Base-by-base conservation (phyloP, 2,888 invertebrate genomes). In the Meganola albula region DNA sequence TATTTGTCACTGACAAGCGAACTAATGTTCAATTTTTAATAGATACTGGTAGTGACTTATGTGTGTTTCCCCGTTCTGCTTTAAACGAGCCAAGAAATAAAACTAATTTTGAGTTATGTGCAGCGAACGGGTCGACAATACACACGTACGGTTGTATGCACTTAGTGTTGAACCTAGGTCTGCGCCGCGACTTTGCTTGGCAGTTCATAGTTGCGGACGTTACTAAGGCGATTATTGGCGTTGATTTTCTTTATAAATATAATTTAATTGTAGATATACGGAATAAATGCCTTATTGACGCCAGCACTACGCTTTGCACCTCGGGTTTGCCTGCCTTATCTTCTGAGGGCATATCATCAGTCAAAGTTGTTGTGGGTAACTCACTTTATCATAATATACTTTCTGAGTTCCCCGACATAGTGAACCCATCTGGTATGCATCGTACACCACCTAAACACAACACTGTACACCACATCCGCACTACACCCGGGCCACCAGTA, bases 401-500 rank as follows among this genome's bases (percentile, higher is more conserved):
- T 7, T 5, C 26, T 2, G 33, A 46, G 18, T 51, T 20, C 12
- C 41, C 46, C 1, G 43, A 44, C 0, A 32, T 48, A 2, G 43
- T 43, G 0, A 34, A 39, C 0, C 47, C 21, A 13, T 13, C 2
- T 12, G 13, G 28, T 9, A 13, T 9, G 12, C 21, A n/a, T 44
- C 11, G 26, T 6, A 13, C n/a, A n/a, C n/a, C 8, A 6, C 1
- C 16, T 0, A 35, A 28, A 11, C 53, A 51, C 12, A 43, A 32
- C n/a, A 51, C 46, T 2, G 26, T 34, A 8, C 47, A 53, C 24
- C 21, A 44, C 26, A 50, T 50, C n/a, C 28, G 30, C 3, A 50
- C 50, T 8, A 31, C 36, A 27, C 32, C 42, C 14, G 35, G 38
- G 1, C 44, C 40, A 14, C 44, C 28, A 14, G 41, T 34, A 22